phyloP scores from a whole-genome alignment of 2,113 vertebrate genomes.

The Malurus elegans region DNA sequence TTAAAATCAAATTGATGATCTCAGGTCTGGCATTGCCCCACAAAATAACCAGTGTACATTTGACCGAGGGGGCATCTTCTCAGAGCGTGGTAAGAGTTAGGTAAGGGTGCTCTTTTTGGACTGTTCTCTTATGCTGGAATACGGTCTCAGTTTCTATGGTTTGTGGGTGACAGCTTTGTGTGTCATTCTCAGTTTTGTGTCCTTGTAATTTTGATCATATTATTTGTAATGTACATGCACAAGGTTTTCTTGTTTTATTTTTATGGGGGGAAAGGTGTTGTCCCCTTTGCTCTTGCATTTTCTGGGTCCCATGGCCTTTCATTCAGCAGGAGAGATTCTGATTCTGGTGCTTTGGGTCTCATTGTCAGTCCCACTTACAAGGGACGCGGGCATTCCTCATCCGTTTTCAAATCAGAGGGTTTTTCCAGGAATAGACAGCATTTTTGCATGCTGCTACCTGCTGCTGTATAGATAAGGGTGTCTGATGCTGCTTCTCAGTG shows the following conservation, averaged over 20 bases:
- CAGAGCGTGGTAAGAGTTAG: neutral
- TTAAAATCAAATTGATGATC: neutral
- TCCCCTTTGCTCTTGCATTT: neutral
- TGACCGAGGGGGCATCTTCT: rapidly evolving
- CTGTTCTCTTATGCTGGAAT: neutral
- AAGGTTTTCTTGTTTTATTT: neutral
- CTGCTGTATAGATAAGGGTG: neutral
- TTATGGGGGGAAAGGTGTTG: neutral
- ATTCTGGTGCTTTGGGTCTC: neutral
- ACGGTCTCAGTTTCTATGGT: neutral
- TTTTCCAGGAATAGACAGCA: neutral
- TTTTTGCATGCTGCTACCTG: neutral
- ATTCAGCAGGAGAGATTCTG: neutral
- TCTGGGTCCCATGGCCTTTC: neutral
- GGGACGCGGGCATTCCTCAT: neutral
- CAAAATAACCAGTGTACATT: neutral
- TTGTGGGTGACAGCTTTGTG: neutral
- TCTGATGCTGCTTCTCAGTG: neutral
- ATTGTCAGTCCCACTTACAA: rapidly evolving
- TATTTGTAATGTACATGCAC: neutral
- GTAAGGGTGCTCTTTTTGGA: neutral
- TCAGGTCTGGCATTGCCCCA: neutral
- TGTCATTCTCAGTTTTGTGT: neutral
- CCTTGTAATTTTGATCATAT: neutral
- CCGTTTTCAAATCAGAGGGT: neutral